Conservation (phyloP, 2,888 invertebrate species). For the Aradus depressus region DNA sequence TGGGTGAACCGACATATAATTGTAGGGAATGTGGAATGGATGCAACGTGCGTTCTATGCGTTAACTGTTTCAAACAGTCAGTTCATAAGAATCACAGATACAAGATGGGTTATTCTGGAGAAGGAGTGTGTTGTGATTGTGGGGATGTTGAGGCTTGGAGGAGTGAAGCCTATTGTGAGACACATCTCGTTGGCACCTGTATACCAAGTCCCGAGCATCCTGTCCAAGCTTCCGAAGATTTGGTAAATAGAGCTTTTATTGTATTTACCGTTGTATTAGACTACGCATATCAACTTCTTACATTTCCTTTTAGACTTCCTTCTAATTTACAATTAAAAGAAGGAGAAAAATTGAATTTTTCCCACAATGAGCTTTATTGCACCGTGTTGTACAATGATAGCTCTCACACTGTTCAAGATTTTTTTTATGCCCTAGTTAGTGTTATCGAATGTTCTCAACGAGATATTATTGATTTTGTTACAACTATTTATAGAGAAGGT, state of each 20-base stretch:
- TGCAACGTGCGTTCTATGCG: slow-evolving; percentile 94
- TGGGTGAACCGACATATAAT: slow-evolving; percentile 94
- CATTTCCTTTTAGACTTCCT: slow-evolving; percentile 59
- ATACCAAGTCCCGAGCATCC: slow-evolving; percentile 22
- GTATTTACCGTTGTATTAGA: slow-evolving; percentile 67
- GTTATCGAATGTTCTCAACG: slow-evolving; percentile 83
- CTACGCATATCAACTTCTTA: slow-evolving; percentile 73
- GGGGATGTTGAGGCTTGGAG: slow-evolving; percentile 93
- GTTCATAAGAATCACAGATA: slow-evolving; percentile 81
- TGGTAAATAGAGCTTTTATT: slow-evolving; percentile 51
- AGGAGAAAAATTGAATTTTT: slow-evolving; percentile 44
- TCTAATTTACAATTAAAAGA: slow-evolving; percentile 55
- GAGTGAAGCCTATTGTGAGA: slow-evolving; percentile 70
- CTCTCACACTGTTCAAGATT: slow-evolving; percentile 96
- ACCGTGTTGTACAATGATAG: slow-evolving; percentile 98
- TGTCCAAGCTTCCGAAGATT: slow-evolving; percentile 43
- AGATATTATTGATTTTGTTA: slow-evolving; percentile 88
- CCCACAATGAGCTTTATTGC: slow-evolving; percentile 58
- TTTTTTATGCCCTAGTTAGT: slow-evolving; percentile 78
- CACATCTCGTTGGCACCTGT: slow-evolving; percentile 50
- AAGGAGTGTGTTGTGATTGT: slow-evolving; percentile 94
- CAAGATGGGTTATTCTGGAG: slow-evolving; percentile 90
- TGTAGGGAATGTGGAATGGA: slow-evolving; percentile 97
- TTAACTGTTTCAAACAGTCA: slow-evolving; percentile 93
- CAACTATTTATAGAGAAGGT: slow-evolving; percentile 92